Conservation (phyloP, 2,797 vertebrate species). For the Triplophysa yarkandensis region DNA sequence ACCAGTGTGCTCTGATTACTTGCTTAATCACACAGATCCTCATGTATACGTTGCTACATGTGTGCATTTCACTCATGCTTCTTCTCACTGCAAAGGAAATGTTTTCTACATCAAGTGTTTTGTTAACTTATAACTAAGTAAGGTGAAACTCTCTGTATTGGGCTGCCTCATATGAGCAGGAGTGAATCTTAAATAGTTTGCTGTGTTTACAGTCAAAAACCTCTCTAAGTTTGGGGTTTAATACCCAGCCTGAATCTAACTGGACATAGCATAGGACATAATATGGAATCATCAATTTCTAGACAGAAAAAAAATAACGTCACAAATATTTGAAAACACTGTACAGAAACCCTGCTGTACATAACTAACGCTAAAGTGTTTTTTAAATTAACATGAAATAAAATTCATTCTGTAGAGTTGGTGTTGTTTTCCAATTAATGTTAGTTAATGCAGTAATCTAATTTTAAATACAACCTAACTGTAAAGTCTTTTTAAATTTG, state of each 20-base stretch:
- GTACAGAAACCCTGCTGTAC: too few relatives aligned
- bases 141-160: conserved; percentile 7
- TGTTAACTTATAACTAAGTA: conserved; percentile 4
- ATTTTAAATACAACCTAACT: too few relatives aligned
- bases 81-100: conserved; percentile 77
- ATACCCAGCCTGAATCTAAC: not conserved
- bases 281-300: not conserved
- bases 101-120: conserved; percentile 66
- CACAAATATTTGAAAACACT: too few relatives aligned
- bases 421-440: too few relatives aligned
- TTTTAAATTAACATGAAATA: too few relatives aligned
- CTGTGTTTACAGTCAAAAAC: conserved; percentile 34
- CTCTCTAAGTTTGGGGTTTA: not conserved
- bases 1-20: conserved; percentile 56
- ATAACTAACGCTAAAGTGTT: too few relatives aligned
- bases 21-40: conserved; percentile 42
- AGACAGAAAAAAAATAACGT: too few relatives aligned
- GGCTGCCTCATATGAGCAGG: too few relatives aligned
- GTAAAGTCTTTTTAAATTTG: too few relatives aligned
- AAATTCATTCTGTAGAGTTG: too few relatives aligned
- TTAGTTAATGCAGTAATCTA: too few relatives aligned
- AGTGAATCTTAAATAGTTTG: conserved; percentile 34
- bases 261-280: not conserved
- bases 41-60: conserved; percentile 35
- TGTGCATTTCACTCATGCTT: conserved; percentile 68